phyloP scores from a whole-genome alignment of 2,888 invertebrate species.

The Megalurothrips usitatus region DNA sequence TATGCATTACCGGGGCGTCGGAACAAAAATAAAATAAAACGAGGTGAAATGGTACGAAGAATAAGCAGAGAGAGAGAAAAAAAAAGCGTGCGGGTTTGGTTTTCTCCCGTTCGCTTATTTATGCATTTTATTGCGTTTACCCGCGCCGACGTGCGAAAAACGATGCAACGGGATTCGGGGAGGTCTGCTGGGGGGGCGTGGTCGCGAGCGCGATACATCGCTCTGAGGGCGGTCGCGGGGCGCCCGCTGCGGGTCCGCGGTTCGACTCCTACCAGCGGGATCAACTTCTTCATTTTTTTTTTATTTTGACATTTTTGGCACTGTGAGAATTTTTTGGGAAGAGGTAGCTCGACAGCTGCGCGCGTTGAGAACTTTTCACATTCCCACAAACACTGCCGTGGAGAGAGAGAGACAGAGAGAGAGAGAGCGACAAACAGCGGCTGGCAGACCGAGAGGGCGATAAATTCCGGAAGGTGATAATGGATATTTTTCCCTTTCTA shows the following conservation, averaged over 20 bases:
- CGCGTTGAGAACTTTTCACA: neutral
- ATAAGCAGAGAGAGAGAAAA: too few relatives aligned
- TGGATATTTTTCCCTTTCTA: neutral
- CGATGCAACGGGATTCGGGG: neutral
- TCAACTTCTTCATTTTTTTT: too few relatives aligned
- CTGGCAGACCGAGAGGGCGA: neutral
- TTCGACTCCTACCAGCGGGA: neutral
- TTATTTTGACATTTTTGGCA: too few relatives aligned
- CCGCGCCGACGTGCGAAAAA: neutral
- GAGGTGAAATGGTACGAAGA: too few relatives aligned
- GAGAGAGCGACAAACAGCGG: neutral
- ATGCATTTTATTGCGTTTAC: slow-evolving; percentile 7
- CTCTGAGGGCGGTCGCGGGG: neutral
- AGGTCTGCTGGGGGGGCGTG: neutral
- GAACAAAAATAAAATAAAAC: neutral
- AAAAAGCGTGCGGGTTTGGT: neutral
- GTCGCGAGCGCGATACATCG: neutral
- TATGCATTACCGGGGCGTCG: neutral
- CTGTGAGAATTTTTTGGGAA: too few relatives aligned
- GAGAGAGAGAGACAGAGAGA: too few relatives aligned
- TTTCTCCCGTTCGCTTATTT: slow-evolving; percentile 3
- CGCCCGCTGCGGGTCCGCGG: neutral
- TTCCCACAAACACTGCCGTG: neutral
- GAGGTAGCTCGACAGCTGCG: neutral
- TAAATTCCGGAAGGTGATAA: neutral